Conservation (phyloP, 1,140 invertebrate genomes). For the Drosophila bipectinata region DNA sequence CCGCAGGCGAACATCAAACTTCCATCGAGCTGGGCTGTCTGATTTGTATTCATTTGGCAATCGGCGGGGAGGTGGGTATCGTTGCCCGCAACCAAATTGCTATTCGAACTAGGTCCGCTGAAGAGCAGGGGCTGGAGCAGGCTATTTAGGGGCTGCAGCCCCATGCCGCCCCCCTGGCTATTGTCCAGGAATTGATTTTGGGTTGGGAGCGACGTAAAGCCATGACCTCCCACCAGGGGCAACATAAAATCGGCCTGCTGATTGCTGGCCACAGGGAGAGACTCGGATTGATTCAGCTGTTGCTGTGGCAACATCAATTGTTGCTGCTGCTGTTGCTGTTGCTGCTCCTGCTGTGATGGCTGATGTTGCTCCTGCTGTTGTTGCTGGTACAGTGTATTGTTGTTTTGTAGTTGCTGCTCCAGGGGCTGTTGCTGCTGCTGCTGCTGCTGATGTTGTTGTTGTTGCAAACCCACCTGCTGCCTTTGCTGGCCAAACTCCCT, state of each 20-base stretch:
- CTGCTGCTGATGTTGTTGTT: slow-evolving; percentile 45
- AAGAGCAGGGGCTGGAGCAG: slow-evolving; percentile 67
- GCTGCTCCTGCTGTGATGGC: slow-evolving; percentile 19
- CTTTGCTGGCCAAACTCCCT: slow-evolving; percentile 89
- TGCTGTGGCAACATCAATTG: slow-evolving; percentile 26
- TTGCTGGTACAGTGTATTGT: slow-evolving; percentile 32
- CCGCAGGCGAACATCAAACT: slow-evolving; percentile 54
- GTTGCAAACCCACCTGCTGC: slow-evolving; percentile 31
- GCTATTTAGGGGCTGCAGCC: slow-evolving; percentile 61
- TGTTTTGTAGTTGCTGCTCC: slow-evolving; percentile 28
- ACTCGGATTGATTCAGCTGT: slow-evolving; percentile 21
- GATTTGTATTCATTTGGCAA: slow-evolving; percentile 37
- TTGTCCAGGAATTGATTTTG: slow-evolving; percentile 57
- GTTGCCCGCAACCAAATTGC: slow-evolving; percentile 20
- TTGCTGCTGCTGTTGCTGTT: slow-evolving; percentile 25
- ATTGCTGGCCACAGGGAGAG: slow-evolving; percentile 11
- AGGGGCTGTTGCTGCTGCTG: slow-evolving; percentile 38
- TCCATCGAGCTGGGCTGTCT: slow-evolving; percentile 43
- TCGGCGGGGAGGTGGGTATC: slow-evolving; percentile 32
- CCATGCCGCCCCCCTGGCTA: slow-evolving; percentile 41
- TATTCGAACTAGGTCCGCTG: slow-evolving; percentile 5
- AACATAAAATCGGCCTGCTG: slow-evolving; percentile 60
- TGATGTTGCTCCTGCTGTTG: slow-evolving; percentile 32
- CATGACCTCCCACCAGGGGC: slow-evolving; percentile 45
- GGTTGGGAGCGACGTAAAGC: slow-evolving; percentile 42